Conservation (phyloP, 2,888 invertebrate species). For the Aplocera efformata region DNA sequence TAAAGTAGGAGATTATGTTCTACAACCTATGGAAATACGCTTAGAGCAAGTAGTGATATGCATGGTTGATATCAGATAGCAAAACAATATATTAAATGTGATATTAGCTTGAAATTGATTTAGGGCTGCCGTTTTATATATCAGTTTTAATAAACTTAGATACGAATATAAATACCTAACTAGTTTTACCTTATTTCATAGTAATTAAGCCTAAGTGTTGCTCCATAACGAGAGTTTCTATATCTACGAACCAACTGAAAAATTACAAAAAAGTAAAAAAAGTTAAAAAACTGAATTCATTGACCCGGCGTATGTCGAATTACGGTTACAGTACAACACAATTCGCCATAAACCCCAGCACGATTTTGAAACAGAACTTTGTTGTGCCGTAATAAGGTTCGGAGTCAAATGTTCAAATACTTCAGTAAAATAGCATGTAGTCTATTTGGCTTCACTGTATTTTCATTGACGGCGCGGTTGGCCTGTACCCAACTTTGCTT, state of each 20-base stretch:
- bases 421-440: too few species aligned
- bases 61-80: too few species aligned
- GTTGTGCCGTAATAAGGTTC: conserved; percentile 8
- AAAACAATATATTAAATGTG: too few species aligned
- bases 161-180: too few species aligned
- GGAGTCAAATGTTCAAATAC: too few species aligned
- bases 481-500: conserved; percentile 68
- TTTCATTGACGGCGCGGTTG: conserved; percentile 69
- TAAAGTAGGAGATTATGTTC: neutral
- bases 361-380: neutral
- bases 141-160: too few species aligned
- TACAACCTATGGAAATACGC: too few species aligned
- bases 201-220: too few species aligned
- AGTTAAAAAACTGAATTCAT: conserved; percentile 9
- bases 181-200: too few species aligned
- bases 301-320: conserved; percentile 3
- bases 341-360: conserved; percentile 2
- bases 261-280: conserved; percentile 33
- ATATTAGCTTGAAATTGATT: too few species aligned
- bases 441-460: conserved; percentile 1
- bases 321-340: conserved; percentile 4
- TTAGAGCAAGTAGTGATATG: too few species aligned
- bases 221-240: conserved; percentile 25
- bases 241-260: conserved; percentile 37
- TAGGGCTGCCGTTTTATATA: too few species aligned